Conservation (phyloP, 2,113 vertebrate species). For the Elachura formosa region DNA sequence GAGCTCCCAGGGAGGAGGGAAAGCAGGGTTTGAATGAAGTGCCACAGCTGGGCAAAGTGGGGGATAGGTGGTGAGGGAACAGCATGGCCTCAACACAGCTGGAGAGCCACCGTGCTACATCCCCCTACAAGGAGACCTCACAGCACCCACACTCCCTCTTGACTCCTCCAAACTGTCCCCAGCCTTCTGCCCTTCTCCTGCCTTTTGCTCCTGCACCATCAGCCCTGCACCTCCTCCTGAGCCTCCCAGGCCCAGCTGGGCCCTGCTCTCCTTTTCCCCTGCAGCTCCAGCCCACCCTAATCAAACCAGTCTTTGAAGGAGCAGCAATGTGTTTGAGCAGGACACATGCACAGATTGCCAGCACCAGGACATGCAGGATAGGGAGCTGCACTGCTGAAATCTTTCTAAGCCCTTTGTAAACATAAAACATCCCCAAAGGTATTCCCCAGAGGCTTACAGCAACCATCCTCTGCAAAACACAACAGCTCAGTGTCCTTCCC, state of each 20-base stretch:
- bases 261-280: background rate
- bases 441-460: background rate
- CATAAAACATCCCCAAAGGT: background rate
- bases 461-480: background rate
- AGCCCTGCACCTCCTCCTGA: background rate
- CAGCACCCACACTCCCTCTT: background rate
- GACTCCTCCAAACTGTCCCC: background rate
- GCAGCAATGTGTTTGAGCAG: background rate
- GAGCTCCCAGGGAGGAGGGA: background rate
- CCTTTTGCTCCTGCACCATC: background rate
- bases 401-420: background rate
- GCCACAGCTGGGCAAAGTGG: background rate
- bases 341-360: rapidly evolving
- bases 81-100: background rate
- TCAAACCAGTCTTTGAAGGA: rapidly evolving
- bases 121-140: rapidly evolving
- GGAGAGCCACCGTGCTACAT: background rate
- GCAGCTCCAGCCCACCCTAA: background rate
- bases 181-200: background rate
- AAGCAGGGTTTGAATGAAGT: background rate
- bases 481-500: background rate
- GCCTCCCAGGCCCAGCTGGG: background rate
- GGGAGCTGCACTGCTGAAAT: background rate
- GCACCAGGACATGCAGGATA: background rate
- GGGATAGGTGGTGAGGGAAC: background rate